Evolutionary conservation across 2,888 invertebrate genomes (phyloP).

Genomic region (Drosophila parthenogenetica): DNA sequence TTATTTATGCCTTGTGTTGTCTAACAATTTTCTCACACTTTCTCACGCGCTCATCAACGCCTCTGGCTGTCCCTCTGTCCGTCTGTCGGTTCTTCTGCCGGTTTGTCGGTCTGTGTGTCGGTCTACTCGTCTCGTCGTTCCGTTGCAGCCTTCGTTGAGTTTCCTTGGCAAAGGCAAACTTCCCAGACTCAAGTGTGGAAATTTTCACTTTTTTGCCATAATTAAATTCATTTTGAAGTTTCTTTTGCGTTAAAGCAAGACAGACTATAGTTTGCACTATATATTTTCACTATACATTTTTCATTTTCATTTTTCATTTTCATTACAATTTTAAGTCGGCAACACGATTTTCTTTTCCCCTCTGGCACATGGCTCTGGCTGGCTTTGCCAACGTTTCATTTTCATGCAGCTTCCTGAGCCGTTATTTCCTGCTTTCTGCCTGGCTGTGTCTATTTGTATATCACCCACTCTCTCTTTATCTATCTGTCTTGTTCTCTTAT

Average conservation of each 20-base stretch:
- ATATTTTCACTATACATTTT: slow-evolving; percentile 64
- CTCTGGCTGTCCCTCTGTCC: slow-evolving; percentile 20
- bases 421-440: slow-evolving; percentile 75
- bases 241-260: slow-evolving; percentile 29
- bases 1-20: slow-evolving; percentile 76
- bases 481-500: background rate
- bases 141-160: slow-evolving; percentile 18
- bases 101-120: background rate
- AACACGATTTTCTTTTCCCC: slow-evolving; percentile 5
- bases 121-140: slow-evolving; percentile 2
- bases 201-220: slow-evolving; percentile 82
- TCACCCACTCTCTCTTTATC: background rate
- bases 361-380: background rate
- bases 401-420: slow-evolving; percentile 80
- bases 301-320: slow-evolving; percentile 50
- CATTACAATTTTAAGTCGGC: slow-evolving; percentile 66
- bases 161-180: slow-evolving; percentile 61
- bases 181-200: slow-evolving; percentile 80
- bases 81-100: background rate
- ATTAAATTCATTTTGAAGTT: slow-evolving; percentile 81
- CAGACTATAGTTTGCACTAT: slow-evolving; percentile 32
- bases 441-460: slow-evolving; percentile 66
- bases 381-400: slow-evolving; percentile 64
- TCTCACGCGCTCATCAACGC: slow-evolving; percentile 61
- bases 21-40: slow-evolving; percentile 72